Evolutionary conservation across 2,113 vertebrate species (phyloP).

Genomic region (Malurus melanocephalus): DNA sequence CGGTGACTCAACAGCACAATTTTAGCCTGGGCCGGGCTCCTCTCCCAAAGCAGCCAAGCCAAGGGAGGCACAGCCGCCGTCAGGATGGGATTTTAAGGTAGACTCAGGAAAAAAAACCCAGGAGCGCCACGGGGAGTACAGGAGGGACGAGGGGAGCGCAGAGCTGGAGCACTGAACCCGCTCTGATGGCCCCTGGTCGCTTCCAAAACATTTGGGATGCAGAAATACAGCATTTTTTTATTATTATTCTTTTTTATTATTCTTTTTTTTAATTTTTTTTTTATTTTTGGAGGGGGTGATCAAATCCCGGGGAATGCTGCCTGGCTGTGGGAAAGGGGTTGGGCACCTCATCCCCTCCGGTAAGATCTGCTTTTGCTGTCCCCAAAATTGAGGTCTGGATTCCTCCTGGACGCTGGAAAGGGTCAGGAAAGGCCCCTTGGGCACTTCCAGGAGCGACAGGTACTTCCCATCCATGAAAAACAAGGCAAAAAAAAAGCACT

Average conservation of each 20-base stretch:
- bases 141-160: not conserved
- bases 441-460: slow-evolving; percentile 60
- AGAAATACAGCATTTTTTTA: accelerated
- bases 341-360: accelerated
- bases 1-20: not conserved
- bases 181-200: accelerated
- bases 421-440: slow-evolving; percentile 31
- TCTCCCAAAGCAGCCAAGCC: not conserved
- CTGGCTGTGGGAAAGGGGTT: accelerated
- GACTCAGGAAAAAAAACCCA: not conserved
- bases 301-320: not conserved
- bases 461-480: not conserved
- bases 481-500: not conserved
- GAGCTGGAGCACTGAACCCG: not conserved
- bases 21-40: slow-evolving; percentile 35
- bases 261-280: not conserved
- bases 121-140: accelerated
- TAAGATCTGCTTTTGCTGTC: slow-evolving; percentile 14
- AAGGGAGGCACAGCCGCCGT: slow-evolving; percentile 1
- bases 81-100: slow-evolving; percentile 3
- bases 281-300: not conserved
- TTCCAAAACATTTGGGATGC: not conserved
- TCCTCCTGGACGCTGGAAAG: slow-evolving; percentile 53
- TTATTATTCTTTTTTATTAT: no score
- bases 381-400: slow-evolving; percentile 62